A percentile compares a stretch with the other conserved stretches of the same genome.
Evolutionary conservation across 2,797 vertebrate species (phyloP).

Genomic region (Pseudotriccus pelzelni): DNA sequence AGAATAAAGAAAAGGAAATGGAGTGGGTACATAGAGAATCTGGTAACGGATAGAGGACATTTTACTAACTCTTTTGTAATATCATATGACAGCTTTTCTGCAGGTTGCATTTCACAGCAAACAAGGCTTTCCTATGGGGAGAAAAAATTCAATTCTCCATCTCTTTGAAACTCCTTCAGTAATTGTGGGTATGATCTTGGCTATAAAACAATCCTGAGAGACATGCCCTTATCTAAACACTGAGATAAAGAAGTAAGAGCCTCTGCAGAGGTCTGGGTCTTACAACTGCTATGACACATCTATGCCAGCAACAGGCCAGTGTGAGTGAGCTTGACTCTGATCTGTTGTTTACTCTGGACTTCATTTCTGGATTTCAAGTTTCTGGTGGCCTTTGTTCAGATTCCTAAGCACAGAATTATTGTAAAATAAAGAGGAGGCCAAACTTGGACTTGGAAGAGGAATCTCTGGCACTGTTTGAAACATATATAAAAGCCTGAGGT

Average conservation of each 20-base stretch:
- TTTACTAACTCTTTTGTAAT: neutral
- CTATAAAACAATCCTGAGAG: neutral
- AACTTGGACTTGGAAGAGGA: constrained; percentile 33
- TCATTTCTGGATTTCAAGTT: constrained; percentile 42
- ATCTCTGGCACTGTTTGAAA: constrained; percentile 37
- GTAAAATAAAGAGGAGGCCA: constrained; percentile 17
- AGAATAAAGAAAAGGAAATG: neutral
- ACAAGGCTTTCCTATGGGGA: neutral
- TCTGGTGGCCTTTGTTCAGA: constrained; percentile 51
- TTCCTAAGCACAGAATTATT: constrained; percentile 24
- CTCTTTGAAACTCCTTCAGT: neutral
- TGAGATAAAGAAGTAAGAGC: neutral
- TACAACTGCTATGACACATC: neutral
- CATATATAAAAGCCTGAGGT: constrained; percentile 21
- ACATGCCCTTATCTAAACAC: neutral
- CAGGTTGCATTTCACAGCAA: neutral
- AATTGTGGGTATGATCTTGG: neutral
- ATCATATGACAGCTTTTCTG: neutral
- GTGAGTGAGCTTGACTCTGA: neutral
- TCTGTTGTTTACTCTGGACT: constrained; percentile 26
- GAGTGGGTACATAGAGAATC: neutral
- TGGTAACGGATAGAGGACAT: neutral
- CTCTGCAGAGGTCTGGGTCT: neutral
- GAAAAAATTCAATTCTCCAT: neutral
- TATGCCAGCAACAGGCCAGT: neutral